Base-by-base conservation (phyloP, 2,888 invertebrate genomes). In the Julus scandinavius region DNA sequence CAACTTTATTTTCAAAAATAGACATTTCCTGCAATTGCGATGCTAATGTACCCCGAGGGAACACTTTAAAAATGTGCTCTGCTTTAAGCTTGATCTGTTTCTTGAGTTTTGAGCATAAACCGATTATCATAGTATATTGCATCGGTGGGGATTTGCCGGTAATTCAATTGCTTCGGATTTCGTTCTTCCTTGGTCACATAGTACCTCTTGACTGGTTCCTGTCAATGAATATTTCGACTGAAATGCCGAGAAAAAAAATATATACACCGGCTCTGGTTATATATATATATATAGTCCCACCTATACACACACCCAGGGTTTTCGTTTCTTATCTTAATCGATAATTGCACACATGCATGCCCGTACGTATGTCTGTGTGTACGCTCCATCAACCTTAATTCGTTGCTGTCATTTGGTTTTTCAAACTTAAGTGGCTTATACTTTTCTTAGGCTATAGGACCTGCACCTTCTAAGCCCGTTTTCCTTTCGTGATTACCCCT, bases 321-420 rank as follows among this genome's bases (percentile, higher is more conserved):
- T 38, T 80, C n/a, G 13, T 29, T 80, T 80, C 38, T 7, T 80
- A 80, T 80, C 80, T 38, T 80, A 80, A 80, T 80, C 80, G 80
- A 80, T 80, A 80, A 80, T 80, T 80, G 80, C 80, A 80, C 80
- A 80, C 80, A 38, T 80, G 80, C 80, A 38, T 80, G 29, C 80
- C 80, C 80, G 13, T 80, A 80, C 80, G 80, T 80, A 38, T 80
- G 80, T 80, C 80, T 80, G 38, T 38, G 80, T 80, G 38, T 13
- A 80, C 80, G 80, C 80, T 80, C 80, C 80, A 80, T 80, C 80
- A 80, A 80, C 80, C 80, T 80, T 80, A 80, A 80, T 80, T 80
- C 80, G 80, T 80, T 29, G 80, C 80, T 80, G 80, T 80, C 80
- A 80, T 80, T 80, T 80, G 80, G 80, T 80, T 80, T 80, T 80